phyloP scores from a whole-genome alignment of 2,797 vertebrate species.

The Choloepus didactylus region DNA sequence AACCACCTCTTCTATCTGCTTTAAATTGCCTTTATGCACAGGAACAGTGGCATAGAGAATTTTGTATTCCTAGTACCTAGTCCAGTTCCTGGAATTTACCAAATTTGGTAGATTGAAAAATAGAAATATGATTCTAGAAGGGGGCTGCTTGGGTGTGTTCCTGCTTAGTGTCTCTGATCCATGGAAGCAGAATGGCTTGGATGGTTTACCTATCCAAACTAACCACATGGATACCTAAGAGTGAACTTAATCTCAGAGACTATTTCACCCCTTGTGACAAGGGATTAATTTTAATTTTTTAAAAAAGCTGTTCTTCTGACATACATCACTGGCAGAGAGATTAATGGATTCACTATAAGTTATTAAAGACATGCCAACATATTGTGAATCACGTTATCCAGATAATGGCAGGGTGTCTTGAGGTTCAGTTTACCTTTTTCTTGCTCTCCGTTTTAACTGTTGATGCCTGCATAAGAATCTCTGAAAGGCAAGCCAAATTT shows the following conservation, averaged over 20 bases:
- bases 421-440: neutral
- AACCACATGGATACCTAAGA: neutral
- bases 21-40: neutral
- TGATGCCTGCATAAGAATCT: neutral
- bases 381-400: neutral
- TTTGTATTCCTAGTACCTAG: constrained; percentile 9
- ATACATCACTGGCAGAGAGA: neutral
- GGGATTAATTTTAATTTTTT: constrained; percentile 33
- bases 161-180: neutral
- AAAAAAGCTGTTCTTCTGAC: neutral
- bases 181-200: neutral
- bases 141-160: neutral
- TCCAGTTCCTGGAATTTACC: neutral
- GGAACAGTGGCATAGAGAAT: neutral
- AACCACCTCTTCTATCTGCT: neutral
- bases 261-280: neutral
- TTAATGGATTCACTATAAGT: neutral
- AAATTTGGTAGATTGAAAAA: neutral
- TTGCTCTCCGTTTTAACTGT: neutral
- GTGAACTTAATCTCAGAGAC: constrained; percentile 39
- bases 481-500: constrained; percentile 54
- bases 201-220: neutral
- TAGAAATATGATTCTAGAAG: neutral
- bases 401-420: neutral
- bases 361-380: neutral